phyloP scores from a whole-genome alignment of 1,140 invertebrate species.

The Babylonia areolata region DNA sequence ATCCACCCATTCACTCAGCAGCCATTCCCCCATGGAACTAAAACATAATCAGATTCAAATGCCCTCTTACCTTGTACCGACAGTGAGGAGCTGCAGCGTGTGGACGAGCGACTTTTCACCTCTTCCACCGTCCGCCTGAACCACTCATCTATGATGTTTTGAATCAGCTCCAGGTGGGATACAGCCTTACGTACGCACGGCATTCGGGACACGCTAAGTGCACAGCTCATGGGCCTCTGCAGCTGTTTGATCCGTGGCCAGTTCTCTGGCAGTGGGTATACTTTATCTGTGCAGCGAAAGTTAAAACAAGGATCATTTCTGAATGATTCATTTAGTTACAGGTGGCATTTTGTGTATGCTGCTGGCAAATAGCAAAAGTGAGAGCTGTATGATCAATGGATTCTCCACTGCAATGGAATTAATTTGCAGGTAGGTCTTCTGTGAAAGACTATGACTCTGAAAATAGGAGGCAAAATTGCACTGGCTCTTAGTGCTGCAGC shows the following conservation, averaged over 20 bases:
- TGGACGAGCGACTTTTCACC: conserved; percentile 41
- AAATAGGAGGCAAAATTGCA: too few species aligned
- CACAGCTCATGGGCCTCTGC: conserved; percentile 64
- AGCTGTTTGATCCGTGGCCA: conserved; percentile 69
- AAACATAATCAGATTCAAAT: background rate
- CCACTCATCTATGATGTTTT: conserved; percentile 74
- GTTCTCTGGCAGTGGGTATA: conserved; percentile 65
- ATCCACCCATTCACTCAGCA: too few species aligned
- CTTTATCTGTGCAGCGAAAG: conserved; percentile 59
- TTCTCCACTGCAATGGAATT: too few species aligned
- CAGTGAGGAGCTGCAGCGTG: conserved; percentile 15
- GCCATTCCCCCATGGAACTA: too few species aligned
- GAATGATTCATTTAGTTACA: too few species aligned
- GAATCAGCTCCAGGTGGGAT: conserved; percentile 71
- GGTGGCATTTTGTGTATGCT: too few species aligned
- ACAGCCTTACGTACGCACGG: conserved; percentile 73
- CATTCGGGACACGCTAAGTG: conserved; percentile 61
- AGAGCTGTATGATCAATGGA: too few species aligned
- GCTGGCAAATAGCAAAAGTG: too few species aligned
- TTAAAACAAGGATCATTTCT: too few species aligned
- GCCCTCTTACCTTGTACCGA: conserved; percentile 33
- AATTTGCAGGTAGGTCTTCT: too few species aligned
- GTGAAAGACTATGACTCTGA: too few species aligned
- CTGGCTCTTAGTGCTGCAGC: too few species aligned
- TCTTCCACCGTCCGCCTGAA: conserved; percentile 60